Evolutionary conservation across 1,140 invertebrate species (phyloP).

Genomic region (Hesperophylax magnus): DNA sequence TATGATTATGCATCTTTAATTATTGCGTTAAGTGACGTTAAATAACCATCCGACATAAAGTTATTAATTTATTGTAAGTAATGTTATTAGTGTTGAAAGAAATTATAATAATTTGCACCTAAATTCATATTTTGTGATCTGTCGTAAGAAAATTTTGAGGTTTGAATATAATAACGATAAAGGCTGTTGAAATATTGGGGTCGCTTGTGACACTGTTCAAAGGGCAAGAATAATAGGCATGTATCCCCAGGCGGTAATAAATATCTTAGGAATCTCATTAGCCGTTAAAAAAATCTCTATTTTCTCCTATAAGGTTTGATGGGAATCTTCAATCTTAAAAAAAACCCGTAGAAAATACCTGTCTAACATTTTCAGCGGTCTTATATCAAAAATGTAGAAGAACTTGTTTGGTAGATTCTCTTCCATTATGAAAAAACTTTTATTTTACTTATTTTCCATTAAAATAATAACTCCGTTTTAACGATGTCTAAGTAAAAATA

Average conservation of each 20-base stretch:
- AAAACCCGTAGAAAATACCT: not conserved
- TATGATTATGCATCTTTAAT: too few relatives aligned
- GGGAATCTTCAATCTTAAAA: not conserved
- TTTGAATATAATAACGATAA: not conserved
- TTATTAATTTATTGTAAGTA: too few relatives aligned
- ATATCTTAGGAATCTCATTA: conserved; percentile 24
- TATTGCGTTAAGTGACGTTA: too few relatives aligned
- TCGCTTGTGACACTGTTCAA: not conserved
- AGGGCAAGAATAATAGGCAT: not conserved
- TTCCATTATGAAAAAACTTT: too few relatives aligned
- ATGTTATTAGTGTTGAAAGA: too few relatives aligned
- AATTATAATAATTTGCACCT: too few relatives aligned
- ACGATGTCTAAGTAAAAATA: too few relatives aligned
- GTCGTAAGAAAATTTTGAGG: not conserved
- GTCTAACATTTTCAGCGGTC: not conserved
- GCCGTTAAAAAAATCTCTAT: conserved; percentile 9
- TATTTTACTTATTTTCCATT: too few relatives aligned
- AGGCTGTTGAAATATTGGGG: conserved; percentile 16
- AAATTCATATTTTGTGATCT: not conserved
- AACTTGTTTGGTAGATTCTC: not conserved
- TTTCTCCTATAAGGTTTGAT: conserved; percentile 21
- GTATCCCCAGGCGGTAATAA: conserved; percentile 18
- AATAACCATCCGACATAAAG: too few relatives aligned
- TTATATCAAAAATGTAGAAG: not conserved
- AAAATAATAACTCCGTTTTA: too few relatives aligned